Conservation (phyloP, 2,797 vertebrate genomes). For the Manis javanica region DNA sequence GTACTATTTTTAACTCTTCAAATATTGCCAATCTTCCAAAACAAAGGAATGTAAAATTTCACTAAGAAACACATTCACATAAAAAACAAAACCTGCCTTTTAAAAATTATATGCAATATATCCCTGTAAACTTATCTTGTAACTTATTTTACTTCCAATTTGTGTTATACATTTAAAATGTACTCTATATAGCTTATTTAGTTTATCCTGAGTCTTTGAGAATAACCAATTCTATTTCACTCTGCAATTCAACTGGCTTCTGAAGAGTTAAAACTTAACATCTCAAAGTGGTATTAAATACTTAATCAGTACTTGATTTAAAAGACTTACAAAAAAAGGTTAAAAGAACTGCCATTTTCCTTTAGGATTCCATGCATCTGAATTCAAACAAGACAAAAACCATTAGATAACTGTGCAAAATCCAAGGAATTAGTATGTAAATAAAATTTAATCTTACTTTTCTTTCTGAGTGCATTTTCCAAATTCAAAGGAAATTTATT, state of each 20-base stretch:
- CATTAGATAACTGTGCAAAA: constrained; percentile 75
- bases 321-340: constrained; percentile 84
- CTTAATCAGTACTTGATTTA: constrained; percentile 86
- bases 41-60: constrained; percentile 91
- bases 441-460: constrained; percentile 82
- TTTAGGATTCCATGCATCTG: constrained; percentile 86
- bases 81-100: constrained; percentile 80
- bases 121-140: constrained; percentile 87
- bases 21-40: constrained; percentile 89
- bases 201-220: constrained; percentile 90
- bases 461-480: constrained; percentile 74
- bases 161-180: constrained; percentile 84
- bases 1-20: constrained; percentile 93
- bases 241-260: constrained; percentile 86
- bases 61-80: constrained; percentile 88
- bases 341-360: constrained; percentile 88
- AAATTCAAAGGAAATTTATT: constrained; percentile 76
- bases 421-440: constrained; percentile 54
- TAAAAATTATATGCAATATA: constrained; percentile 82
- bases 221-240: constrained; percentile 88
- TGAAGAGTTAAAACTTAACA: constrained; percentile 90
- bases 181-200: constrained; percentile 89
- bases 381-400: constrained; percentile 83
- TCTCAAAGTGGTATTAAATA: constrained; percentile 84
- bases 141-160: constrained; percentile 87